Percentiles rank a stretch among this genome's conserved stretches.
phyloP scores from a whole-genome alignment of 2,113 vertebrate species.

The Gymnarchus niloticus region DNA sequence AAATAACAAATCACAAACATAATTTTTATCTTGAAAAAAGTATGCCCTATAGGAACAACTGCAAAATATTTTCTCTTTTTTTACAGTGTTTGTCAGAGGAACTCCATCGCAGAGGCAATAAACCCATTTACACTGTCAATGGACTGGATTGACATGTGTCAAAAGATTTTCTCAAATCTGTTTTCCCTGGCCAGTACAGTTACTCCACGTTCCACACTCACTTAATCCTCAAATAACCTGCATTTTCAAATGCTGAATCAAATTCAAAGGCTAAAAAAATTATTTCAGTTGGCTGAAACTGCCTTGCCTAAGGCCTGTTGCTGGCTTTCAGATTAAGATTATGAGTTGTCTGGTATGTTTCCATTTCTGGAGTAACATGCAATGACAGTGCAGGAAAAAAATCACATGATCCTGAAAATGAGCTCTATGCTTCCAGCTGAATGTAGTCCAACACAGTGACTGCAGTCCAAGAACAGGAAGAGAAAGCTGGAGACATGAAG shows the following conservation, averaged over 20 bases:
- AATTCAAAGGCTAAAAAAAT: constrained; percentile 4
- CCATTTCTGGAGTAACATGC: background rate
- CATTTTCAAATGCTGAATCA: background rate
- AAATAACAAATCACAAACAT: background rate
- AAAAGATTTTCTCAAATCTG: background rate
- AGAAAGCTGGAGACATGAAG: background rate
- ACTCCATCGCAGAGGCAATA: background rate
- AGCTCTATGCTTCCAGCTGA: too few species aligned
- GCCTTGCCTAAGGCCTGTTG: background rate
- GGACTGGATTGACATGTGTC: background rate
- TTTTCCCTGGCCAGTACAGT: background rate
- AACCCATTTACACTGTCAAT: background rate
- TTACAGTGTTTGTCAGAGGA: background rate
- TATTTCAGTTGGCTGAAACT: background rate
- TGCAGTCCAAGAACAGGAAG: background rate
- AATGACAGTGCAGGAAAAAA: background rate
- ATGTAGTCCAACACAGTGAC: background rate
- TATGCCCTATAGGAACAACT: background rate
- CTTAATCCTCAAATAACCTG: background rate
- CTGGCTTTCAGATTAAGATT: constrained; percentile 6
- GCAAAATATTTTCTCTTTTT: background rate
- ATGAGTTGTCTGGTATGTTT: background rate
- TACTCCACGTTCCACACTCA: background rate
- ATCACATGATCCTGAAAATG: background rate
- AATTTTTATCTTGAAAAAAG: background rate